phyloP scores from a whole-genome alignment of 2,888 invertebrate species.

The Ypsolopha scabrella region DNA sequence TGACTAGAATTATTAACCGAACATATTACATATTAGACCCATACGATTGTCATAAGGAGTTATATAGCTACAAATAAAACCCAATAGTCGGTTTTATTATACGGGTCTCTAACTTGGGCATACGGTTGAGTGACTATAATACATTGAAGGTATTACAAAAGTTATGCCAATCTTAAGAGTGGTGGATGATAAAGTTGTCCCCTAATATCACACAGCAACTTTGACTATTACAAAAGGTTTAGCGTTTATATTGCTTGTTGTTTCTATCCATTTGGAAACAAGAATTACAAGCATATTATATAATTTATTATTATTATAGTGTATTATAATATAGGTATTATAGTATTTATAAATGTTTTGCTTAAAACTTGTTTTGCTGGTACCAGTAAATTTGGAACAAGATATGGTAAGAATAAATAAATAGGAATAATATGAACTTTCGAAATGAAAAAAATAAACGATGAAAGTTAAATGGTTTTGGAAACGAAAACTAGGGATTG shows the following conservation, averaged over 20 bases:
- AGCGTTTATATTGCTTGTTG: not conserved
- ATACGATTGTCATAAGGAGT: constrained; percentile 26
- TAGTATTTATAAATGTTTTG: too few species aligned
- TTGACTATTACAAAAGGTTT: constrained; percentile 14
- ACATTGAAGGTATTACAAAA: constrained; percentile 60
- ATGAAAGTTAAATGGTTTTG: too few species aligned
- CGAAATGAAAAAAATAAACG: too few species aligned
- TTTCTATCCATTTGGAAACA: too few species aligned
- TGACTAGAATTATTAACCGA: constrained; percentile 59
- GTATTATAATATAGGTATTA: too few species aligned
- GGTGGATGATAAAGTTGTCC: constrained; percentile 40
- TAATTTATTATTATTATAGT: too few species aligned
- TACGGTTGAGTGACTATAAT: constrained; percentile 53
- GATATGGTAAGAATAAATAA: too few species aligned
- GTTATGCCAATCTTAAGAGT: constrained; percentile 55
- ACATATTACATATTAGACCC: constrained; percentile 30
- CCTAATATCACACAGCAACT: constrained; percentile 55
- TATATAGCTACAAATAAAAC: constrained; percentile 52
- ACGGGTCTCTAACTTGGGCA: constrained; percentile 29
- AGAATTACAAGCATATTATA: too few species aligned
- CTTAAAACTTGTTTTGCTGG: too few species aligned
- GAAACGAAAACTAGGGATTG: too few species aligned
- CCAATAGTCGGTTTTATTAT: constrained; percentile 56
- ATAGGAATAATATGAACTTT: too few species aligned
- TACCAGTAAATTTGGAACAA: too few species aligned